These are phyloP conservation scores for Arrhamphus sclerolepis DNA, from an alignment of 2,797 vertebrate genomes.

Conservation along the genomic window DNA sequence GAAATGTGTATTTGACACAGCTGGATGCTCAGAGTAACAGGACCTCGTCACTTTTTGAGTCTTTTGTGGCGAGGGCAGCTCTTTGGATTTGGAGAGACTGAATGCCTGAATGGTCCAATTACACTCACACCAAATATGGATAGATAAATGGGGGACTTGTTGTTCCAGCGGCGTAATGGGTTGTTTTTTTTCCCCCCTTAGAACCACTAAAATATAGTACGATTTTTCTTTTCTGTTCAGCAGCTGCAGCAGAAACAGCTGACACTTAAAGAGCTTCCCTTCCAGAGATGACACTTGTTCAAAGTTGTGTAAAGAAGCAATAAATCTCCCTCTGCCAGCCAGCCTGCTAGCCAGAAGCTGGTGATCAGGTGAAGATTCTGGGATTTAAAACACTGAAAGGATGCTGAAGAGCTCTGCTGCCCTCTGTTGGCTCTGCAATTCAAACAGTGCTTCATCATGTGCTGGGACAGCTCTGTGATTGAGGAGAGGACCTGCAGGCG, in stretches of 20 bases:
- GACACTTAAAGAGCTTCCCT: not conserved
- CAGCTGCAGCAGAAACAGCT: not conserved
- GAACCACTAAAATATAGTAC: not conserved
- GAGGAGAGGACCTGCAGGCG: not conserved
- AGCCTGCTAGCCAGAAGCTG: not conserved
- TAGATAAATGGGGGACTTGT: not conserved
- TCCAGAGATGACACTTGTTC: not conserved
- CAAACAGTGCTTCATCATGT: not conserved
- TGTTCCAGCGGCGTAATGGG: not conserved
- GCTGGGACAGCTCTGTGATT: not conserved
- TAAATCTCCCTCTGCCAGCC: constrained; percentile 2
- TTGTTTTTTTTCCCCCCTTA: not conserved
- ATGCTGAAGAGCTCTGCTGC: constrained; percentile 36
- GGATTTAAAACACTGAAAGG: too few species aligned
- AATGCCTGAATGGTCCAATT: constrained; percentile 10
- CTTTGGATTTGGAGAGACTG: not conserved
- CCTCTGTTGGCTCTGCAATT: constrained; percentile 39
- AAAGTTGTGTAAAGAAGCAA: not conserved
- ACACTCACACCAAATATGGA: not conserved
- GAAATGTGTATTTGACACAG: not conserved
- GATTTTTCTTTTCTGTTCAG: not conserved
- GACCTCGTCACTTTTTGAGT: not conserved
- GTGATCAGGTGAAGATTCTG: not conserved
- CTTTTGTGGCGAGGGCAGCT: constrained; percentile 3
- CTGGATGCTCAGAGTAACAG: not conserved